Conservation (phyloP, 92 coral and sea anemone genomes). For the Ricordea florida region DNA sequence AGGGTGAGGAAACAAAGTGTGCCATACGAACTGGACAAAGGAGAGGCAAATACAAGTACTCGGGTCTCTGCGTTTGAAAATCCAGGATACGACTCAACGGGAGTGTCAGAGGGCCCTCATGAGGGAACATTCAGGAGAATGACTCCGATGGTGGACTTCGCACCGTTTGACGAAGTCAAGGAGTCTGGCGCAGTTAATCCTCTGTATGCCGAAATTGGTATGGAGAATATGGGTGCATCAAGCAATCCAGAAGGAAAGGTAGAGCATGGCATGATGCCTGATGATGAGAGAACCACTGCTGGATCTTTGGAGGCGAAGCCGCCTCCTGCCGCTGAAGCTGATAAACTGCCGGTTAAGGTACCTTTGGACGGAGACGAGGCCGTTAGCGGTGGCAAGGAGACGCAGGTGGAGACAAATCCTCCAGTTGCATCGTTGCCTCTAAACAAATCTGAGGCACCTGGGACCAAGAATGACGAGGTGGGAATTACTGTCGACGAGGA, state of each 20-base stretch:
- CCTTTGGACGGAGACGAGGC: too few species aligned
- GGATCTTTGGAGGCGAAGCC: background rate
- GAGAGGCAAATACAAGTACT: background rate
- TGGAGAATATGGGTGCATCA: too few species aligned
- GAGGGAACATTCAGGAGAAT: background rate
- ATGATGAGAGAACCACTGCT: background rate
- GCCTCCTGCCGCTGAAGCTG: background rate
- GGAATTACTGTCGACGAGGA: background rate
- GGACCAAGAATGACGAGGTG: too few species aligned
- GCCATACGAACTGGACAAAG: background rate
- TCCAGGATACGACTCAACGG: slow-evolving; percentile 14
- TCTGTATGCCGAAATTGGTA: slow-evolving; percentile 2
- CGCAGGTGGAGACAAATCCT: background rate
- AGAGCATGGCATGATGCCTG: too few species aligned
- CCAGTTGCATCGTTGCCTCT: too few species aligned
- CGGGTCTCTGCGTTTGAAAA: slow-evolving; percentile 33
- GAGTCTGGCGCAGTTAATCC: slow-evolving; percentile 9
- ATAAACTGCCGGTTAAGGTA: slow-evolving; percentile 4
- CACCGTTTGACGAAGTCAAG: slow-evolving; percentile 10
- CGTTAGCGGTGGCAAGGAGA: background rate
- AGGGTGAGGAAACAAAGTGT: too few species aligned
- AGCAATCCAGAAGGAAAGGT: too few species aligned
- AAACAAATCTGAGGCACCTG: too few species aligned
- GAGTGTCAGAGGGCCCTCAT: background rate
- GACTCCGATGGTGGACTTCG: background rate